These are phyloP conservation scores for Rhinogobius similis DNA, from an alignment of 2,113 vertebrate genomes.

Conservation along the genomic window DNA sequence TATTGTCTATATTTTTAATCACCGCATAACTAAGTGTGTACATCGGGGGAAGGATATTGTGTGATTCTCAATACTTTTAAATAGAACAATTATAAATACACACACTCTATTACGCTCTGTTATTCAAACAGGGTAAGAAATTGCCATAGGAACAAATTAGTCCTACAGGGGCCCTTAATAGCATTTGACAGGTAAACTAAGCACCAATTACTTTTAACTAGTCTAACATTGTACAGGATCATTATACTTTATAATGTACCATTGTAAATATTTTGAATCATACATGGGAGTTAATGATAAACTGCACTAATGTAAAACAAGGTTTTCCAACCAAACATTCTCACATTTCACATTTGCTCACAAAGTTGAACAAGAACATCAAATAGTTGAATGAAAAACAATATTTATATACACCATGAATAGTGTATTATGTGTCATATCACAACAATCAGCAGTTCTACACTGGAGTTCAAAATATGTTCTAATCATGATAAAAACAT, in stretches of 20 bases:
- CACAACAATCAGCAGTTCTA: background rate
- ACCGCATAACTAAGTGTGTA: background rate
- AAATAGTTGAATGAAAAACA: background rate
- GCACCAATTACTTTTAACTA: background rate
- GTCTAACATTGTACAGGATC: background rate
- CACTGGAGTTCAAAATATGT: background rate
- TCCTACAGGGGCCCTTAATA: background rate
- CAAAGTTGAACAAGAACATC: too few relatives aligned
- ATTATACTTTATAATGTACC: background rate
- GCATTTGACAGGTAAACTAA: background rate
- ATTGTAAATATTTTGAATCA: background rate
- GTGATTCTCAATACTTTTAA: slow-evolving; percentile 15
- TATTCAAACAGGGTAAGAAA: slow-evolving; percentile 4
- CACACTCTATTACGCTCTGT: slow-evolving; percentile 27
- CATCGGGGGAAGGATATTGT: background rate
- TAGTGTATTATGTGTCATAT: too few relatives aligned
- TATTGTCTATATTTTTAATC: background rate
- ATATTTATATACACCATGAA: background rate
- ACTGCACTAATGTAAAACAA: too few relatives aligned
- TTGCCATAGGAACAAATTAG: slow-evolving; percentile 41
- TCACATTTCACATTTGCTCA: too few relatives aligned
- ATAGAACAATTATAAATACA: slow-evolving; percentile 8
- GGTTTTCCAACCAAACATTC: too few relatives aligned
- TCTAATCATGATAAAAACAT: background rate
- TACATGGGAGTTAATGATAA: background rate